Conservation (phyloP, 1,140 invertebrate genomes). For the Drosophila sucinea region DNA sequence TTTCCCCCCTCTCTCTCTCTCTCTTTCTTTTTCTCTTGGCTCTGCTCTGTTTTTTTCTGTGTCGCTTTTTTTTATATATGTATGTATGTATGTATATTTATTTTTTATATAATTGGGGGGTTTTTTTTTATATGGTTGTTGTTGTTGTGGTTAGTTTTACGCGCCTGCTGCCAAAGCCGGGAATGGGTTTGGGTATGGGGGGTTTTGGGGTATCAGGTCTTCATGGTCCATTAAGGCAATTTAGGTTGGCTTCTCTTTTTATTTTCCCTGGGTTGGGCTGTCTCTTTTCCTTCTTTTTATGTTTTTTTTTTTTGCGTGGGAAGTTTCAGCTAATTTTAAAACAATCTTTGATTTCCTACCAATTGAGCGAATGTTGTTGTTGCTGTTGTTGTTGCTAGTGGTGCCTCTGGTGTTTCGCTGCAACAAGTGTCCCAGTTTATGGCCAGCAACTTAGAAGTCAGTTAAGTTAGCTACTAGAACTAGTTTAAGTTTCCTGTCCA, state of each 20-base stretch:
- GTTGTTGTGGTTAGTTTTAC: constrained; percentile 44
- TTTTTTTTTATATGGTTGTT: constrained; percentile 29
- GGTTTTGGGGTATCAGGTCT: constrained; percentile 37
- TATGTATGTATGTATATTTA: constrained; percentile 13
- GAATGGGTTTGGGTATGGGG: neutral
- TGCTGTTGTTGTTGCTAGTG: constrained; percentile 33
- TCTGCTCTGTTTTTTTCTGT: constrained; percentile 46
- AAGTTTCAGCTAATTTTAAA: constrained; percentile 47
- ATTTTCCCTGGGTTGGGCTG: constrained; percentile 23
- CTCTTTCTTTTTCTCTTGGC: constrained; percentile 2
- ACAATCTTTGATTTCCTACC: constrained; percentile 11
- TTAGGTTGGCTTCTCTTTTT: constrained; percentile 65
- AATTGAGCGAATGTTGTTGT: constrained; percentile 1
- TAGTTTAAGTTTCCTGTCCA: constrained; percentile 77
- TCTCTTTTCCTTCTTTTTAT: constrained; percentile 23
- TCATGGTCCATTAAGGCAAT: constrained; percentile 80
- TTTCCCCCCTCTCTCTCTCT: too few relatives aligned
- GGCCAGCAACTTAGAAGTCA: constrained; percentile 36
- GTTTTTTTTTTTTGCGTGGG: constrained; percentile 54
- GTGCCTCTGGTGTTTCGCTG: constrained; percentile 51
- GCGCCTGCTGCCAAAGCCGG: constrained; percentile 62
- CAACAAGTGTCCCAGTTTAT: constrained; percentile 80
- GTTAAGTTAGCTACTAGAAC: constrained; percentile 60
- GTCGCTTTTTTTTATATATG: constrained; percentile 32
- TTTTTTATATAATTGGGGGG: constrained; percentile 66